Evolutionary conservation across 2,888 invertebrate genomes (phyloP).

Genomic region (Galeopsomyia nigrocyanea): DNA sequence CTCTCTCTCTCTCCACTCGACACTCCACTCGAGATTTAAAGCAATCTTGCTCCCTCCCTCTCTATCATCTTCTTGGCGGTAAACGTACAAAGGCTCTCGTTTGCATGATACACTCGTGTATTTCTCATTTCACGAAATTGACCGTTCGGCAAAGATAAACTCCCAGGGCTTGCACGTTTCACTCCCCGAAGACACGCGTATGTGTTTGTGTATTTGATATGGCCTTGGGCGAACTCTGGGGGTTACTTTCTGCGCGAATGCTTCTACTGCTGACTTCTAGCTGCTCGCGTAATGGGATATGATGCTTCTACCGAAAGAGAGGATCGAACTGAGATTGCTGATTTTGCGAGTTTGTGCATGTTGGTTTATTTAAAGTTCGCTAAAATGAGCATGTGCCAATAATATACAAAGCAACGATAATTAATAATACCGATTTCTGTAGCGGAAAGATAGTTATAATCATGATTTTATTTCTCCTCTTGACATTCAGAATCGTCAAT

Average conservation of each 20-base stretch:
- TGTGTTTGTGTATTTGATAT: neutral
- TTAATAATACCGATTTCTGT: too few species aligned
- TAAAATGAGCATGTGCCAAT: too few species aligned
- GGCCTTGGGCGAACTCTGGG: constrained; percentile 5
- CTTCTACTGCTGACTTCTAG: neutral
- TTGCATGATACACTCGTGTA: constrained; percentile 10
- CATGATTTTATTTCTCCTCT: too few species aligned
- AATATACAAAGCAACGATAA: too few species aligned
- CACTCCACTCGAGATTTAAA: too few species aligned
- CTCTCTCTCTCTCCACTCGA: too few species aligned
- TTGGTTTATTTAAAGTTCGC: neutral
- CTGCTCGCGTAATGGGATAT: constrained; percentile 12
- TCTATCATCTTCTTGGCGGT: too few species aligned
- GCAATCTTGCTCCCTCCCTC: too few species aligned
- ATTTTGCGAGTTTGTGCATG: neutral
- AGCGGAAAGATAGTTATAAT: too few species aligned
- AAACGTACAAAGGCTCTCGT: neutral
- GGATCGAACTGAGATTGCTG: constrained; percentile 21
- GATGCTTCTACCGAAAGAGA: neutral
- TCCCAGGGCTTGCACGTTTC: neutral
- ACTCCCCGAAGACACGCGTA: neutral
- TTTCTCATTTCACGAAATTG: constrained; percentile 38
- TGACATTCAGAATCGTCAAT: too few species aligned
- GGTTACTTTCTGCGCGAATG: constrained; percentile 23
- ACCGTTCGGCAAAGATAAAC: constrained; percentile 31